phyloP scores from a whole-genome alignment of 2,888 invertebrate genomes.

The Uloborus plumipes region DNA sequence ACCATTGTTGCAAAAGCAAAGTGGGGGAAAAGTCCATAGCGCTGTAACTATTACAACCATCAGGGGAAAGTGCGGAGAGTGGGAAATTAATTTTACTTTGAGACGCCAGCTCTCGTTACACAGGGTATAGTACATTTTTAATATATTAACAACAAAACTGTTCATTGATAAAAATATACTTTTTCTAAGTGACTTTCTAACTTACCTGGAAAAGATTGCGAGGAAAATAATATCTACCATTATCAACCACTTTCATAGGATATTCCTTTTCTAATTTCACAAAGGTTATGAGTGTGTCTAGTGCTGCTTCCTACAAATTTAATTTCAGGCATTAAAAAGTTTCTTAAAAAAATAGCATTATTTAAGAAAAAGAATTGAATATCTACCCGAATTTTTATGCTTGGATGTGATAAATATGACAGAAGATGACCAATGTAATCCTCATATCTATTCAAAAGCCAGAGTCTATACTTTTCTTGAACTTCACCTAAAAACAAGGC shows the following conservation, averaged over 20 bases:
- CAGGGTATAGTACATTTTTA: too few relatives aligned
- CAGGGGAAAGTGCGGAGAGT: too few relatives aligned
- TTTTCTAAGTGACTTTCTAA: too few relatives aligned
- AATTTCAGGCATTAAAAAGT: conserved; percentile 39
- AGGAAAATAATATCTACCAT: conserved; percentile 77
- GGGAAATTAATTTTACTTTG: too few relatives aligned
- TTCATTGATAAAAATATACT: not conserved
- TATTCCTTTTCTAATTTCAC: conserved; percentile 81
- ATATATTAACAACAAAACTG: too few relatives aligned
- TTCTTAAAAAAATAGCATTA: too few relatives aligned
- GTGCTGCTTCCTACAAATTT: conserved; percentile 76
- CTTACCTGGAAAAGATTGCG: conserved; percentile 77
- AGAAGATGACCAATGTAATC: conserved; percentile 77
- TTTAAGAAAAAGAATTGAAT: not conserved
- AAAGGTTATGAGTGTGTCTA: conserved; percentile 82
- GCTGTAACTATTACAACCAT: too few relatives aligned
- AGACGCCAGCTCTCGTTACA: too few relatives aligned
- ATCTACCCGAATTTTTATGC: conserved; percentile 69
- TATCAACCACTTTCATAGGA: conserved; percentile 75
- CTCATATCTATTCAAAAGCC: conserved; percentile 81
- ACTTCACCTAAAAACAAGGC: conserved; percentile 12
- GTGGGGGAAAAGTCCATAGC: too few relatives aligned
- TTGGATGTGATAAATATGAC: conserved; percentile 75
- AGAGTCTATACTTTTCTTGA: conserved; percentile 73
- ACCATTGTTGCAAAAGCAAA: too few relatives aligned